Evolutionary conservation across 2,888 invertebrate genomes (phyloP).

Genomic region (Ephialtes manifestator): DNA sequence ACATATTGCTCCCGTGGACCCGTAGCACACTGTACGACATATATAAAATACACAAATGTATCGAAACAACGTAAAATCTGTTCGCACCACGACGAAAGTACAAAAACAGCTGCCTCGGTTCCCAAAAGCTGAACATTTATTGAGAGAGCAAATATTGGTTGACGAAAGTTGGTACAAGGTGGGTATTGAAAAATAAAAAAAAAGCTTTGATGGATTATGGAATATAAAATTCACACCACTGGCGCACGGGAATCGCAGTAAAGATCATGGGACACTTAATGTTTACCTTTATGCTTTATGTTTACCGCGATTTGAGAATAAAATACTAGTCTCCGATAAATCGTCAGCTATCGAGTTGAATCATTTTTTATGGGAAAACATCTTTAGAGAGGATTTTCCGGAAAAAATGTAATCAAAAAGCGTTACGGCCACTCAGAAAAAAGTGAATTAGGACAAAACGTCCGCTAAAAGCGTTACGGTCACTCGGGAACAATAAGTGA

Average conservation of each 20-base stretch:
- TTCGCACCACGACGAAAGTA: slow-evolving; percentile 33
- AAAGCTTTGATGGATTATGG: neutral
- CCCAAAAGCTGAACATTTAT: slow-evolving; percentile 2
- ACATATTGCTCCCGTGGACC: slow-evolving; percentile 1
- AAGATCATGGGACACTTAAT: too few species aligned
- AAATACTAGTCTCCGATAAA: too few species aligned
- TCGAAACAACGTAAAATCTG: slow-evolving; percentile 15
- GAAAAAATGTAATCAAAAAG: too few species aligned
- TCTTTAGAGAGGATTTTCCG: too few species aligned
- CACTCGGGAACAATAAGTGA: too few species aligned
- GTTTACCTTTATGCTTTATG: too few species aligned
- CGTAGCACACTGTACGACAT: neutral
- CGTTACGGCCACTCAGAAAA: too few species aligned
- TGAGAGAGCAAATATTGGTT: slow-evolving; percentile 10
- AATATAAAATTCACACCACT: neutral
- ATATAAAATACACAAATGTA: slow-evolving; percentile 23
- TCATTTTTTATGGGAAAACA: too few species aligned
- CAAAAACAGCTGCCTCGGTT: slow-evolving; percentile 31
- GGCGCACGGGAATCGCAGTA: neutral
- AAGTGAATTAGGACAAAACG: too few species aligned
- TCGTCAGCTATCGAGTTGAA: too few species aligned
- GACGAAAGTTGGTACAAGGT: neutral
- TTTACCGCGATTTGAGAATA: too few species aligned
- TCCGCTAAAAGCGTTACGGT: too few species aligned
- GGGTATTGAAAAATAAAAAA: slow-evolving; percentile 15